Percentiles rank a stretch among this genome's conserved stretches.
phyloP scores from a whole-genome alignment of 1,140 invertebrate genomes.

The Eumeta japonica region DNA sequence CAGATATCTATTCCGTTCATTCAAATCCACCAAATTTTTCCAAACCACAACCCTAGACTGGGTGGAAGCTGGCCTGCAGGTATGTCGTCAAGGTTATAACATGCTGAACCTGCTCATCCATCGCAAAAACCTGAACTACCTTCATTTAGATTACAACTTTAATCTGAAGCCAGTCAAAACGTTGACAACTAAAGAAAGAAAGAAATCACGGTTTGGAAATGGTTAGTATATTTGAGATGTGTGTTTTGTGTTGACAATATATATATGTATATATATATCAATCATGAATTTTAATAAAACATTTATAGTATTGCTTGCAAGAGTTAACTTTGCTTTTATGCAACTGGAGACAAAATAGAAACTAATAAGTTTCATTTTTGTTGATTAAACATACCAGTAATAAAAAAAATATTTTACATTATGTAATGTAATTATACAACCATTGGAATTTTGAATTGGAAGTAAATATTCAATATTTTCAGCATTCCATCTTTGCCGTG shows the following conservation, averaged over 20 bases:
- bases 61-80: constrained; percentile 98
- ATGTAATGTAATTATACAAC: too few relatives aligned
- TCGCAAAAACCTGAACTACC: constrained; percentile 98
- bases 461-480: constrained; percentile 17
- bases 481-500: constrained; percentile 98
- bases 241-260: too few relatives aligned
- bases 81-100: constrained; percentile 98
- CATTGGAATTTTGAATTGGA: too few relatives aligned
- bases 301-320: constrained; percentile 3
- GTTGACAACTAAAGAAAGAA: constrained; percentile 97
- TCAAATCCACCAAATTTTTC: constrained; percentile 99
- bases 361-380: too few relatives aligned
- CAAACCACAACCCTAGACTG: constrained; percentile 99
- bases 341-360: too few relatives aligned
- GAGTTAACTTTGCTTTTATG: not conserved
- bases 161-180: constrained; percentile 99
- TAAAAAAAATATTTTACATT: too few relatives aligned
- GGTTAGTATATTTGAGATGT: constrained; percentile 56
- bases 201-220: constrained; percentile 99
- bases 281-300: not conserved
- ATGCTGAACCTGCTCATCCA: constrained; percentile 99
- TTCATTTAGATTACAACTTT: constrained; percentile 99
- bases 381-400: too few relatives aligned
- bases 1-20: constrained; percentile 93
- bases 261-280: too few relatives aligned